A percentile compares a stretch with the other conserved stretches of the same genome.
Conservation (phyloP, 2,888 invertebrate genomes). For the Frankliniella fusca region DNA sequence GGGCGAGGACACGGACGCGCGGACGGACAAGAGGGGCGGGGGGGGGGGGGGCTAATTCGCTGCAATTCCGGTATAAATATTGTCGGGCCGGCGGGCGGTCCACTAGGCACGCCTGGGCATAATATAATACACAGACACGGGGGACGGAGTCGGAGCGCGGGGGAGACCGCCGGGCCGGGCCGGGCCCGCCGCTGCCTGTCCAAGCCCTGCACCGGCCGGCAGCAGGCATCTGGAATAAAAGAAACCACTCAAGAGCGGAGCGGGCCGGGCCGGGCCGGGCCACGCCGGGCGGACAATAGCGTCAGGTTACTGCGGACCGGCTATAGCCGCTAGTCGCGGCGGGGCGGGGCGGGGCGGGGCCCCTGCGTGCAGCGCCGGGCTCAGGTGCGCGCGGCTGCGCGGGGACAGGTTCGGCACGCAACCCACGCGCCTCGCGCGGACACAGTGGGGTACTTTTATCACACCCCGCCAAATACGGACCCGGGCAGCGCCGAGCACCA, state of each 20-base stretch:
- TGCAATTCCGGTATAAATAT: conserved; percentile 11
- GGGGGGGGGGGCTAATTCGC: not conserved
- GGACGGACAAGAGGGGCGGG: not conserved
- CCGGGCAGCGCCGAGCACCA: too few relatives aligned
- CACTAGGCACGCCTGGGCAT: not conserved
- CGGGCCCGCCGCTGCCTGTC: not conserved
- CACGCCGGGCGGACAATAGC: not conserved
- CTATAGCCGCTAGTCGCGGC: not conserved
- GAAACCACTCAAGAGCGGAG: conserved; percentile 11
- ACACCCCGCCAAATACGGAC: too few relatives aligned
- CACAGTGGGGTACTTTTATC: too few relatives aligned
- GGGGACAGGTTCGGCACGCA: too few relatives aligned
- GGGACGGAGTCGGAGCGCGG: too few relatives aligned
- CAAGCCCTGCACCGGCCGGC: too few relatives aligned
- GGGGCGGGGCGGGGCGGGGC: too few relatives aligned
- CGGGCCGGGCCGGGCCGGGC: not conserved
- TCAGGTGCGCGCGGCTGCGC: too few relatives aligned
- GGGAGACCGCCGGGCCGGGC: too few relatives aligned
- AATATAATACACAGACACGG: not conserved
- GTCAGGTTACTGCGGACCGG: conserved; percentile 8
- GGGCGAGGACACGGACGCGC: not conserved
- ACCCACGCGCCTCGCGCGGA: too few relatives aligned
- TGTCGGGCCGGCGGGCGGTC: not conserved
- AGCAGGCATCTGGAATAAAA: conserved; percentile 19
- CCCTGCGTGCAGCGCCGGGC: too few relatives aligned